Base-by-base conservation (phyloP, 1,140 invertebrate genomes). In the Diplogasteroides magnus region DNA sequence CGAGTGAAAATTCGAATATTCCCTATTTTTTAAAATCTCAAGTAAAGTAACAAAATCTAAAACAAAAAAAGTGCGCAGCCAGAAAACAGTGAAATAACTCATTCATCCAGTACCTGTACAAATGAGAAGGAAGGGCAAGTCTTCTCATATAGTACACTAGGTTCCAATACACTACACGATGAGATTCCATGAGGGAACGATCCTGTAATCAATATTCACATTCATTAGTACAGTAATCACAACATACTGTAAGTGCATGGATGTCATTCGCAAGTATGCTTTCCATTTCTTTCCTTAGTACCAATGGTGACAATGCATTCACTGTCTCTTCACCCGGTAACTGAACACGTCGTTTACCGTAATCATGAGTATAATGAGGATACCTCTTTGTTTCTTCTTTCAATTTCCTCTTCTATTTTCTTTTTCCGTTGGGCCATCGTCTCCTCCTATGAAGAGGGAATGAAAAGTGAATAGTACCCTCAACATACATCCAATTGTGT, bases 121-220 rank as follows among this genome's bases (percentile, higher is more conserved):
- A 31, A 68, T 82, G 80, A 1, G 76, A 76, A 13, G 82, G 82
- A 23, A 83, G 57, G n/a, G 76, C 77, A 29, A 82, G 72, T 1
- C 82, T 74, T 31, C 77, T 68, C 19, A 76, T 74, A 67, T 82
- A 82, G 59, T 80, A 82, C 19, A 82, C 56, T 48, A 82, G 58
- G 72, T 82, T 82, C 81, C 82, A 82, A 59, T 80, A 82, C 1
- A 83, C 56, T 2, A 82, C 71, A 1, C 81, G 80, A 70, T 82
- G 79, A 1, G 77, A 65, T 14, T 71, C 59, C 28, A 65, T 67
- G 25, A 81, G 26, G 6, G 71, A 70, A 27, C 59, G 55, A 27
- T 67, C 59, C 25, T 31, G 37, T 48, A 48, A 48, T 48, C 19
- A 48, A 48, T 48, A 48, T 11, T 48, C 19, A 48, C 37, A 48